Evolutionary conservation across 2,113 vertebrate genomes (phyloP), one percentile per base, ranked within the genome.

Genomic region (Suncus etruscus): DNA sequence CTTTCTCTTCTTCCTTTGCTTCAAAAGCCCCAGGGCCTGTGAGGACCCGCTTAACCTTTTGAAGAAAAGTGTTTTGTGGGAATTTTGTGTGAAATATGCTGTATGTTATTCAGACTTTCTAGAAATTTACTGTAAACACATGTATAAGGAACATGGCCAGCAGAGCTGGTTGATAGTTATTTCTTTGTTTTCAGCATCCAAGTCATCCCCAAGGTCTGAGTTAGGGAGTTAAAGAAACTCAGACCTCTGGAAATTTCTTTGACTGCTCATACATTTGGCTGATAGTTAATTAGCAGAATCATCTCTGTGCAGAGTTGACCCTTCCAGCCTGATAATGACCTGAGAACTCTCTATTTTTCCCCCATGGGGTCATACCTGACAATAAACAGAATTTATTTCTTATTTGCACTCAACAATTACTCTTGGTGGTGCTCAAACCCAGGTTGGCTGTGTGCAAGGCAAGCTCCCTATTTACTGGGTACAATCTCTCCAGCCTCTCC

Each of bases 21-120:
- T 88, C 31, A n/a, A n/a, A n/a, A 1, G 1, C 16, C 11, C 14
- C 39, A 45, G 29, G 22, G 29, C 58, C 54, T n/a, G 0, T 84
- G 66, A n/a, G 29, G 6, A 83, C 39, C n/a, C 74, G 16, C 10
- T 72, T 27, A 89, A 70, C 32, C 54, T 72, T 50, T 18, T 1
- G 0, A 32, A 83, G 11, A 27, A 90, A 85, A 76, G 45, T 1
- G 1, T 78, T 83, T 48, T 83, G 31, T 51, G 65, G 47, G 27
- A 80, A 63, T 86, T 83, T 69, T 69, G 25, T 78, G 39, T 78
- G 63, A 27, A 72, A 77, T 86, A 74, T 11, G 14, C 66, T 61
- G 16, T 12, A 1, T 32, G 22, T 25, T 63, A 54, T 29, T 92
- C 50, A 16, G 39, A 58, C 54, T 63, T 77, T n/a, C 79, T 75